Evolutionary conservation across 2,888 invertebrate genomes (phyloP), one percentile per base, ranked within the genome.

Genomic region (Polymixis lichenea): DNA sequence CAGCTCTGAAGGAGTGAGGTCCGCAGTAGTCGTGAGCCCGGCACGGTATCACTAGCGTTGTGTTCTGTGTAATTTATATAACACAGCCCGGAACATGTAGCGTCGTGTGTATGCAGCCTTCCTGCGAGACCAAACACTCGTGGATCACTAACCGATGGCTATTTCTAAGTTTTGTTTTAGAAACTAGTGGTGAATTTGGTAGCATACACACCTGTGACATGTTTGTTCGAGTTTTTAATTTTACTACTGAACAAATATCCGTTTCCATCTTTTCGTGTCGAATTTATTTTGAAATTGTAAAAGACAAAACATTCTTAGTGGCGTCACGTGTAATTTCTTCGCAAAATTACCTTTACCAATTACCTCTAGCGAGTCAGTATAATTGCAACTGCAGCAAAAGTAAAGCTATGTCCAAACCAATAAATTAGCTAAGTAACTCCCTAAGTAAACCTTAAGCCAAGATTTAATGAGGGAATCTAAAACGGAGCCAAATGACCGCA

Each of bases 391-490:
- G 58, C 46, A 64, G 58, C 62, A 78, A 75, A 77, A 76, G 53
- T 62, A 53, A 72, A 62, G 49, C 62, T 70, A 66, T 75, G 38
- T 74, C 60, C 73, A 68, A 80, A 72, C 72, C 77, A 80, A 86
- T 84, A 82, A 86, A 86, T 82, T 80, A 72, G 72, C 76, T 64
- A 65, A 82, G 84, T 82, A 79, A 82, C 80, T 77, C 82, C 77
- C 76, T 82, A 77, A 86, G 84, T 82, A 86, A 86, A 85, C 82
- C 73, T 85, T 74, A 84, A 84, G 80, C 76, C 77, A 82, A 86
- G 73, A 86, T 86, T 86, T 86, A 86, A 85, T 85, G 86, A 77
- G 80, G 68, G 67, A 68, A 77, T 80, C 80, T 84, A 75, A 83
- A 77, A 64, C 67, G 68, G 77, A 82, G 85, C 87, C 85, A 87